These are phyloP conservation scores for Mesocricetus auratus DNA, from an alignment of 2,113 vertebrate genomes.

Conservation along the genomic window DNA sequence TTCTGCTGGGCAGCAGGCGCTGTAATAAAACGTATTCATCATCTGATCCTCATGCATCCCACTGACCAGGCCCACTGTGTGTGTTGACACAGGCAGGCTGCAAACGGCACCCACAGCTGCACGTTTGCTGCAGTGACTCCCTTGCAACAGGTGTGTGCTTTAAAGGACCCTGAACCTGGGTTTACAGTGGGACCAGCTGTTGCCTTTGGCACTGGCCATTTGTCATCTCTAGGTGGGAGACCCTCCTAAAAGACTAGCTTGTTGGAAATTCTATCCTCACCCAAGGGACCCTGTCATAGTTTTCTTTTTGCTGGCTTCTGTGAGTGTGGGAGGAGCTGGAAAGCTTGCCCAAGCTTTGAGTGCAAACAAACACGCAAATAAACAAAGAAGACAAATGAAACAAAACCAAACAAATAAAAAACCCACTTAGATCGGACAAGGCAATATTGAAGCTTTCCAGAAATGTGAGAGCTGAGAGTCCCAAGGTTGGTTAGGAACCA, in stretches of 20 bases:
- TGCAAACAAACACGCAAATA: neutral
- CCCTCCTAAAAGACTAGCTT: neutral
- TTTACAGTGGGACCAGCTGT: slow-evolving; percentile 39
- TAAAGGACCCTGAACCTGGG: slow-evolving; percentile 43
- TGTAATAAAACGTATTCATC: neutral
- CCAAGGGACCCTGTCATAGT: neutral
- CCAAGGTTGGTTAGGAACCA: neutral
- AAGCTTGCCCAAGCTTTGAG: slow-evolving; percentile 57
- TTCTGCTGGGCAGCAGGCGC: neutral
- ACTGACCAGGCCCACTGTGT: slow-evolving; percentile 2
- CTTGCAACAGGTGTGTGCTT: slow-evolving; percentile 66
- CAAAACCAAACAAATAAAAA: neutral
- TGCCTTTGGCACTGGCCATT: neutral
- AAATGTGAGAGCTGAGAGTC: neutral
- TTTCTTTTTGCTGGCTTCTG: slow-evolving; percentile 26
- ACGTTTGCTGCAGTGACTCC: neutral
- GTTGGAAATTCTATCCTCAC: slow-evolving; percentile 44
- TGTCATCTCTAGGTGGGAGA: neutral
- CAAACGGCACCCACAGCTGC: slow-evolving; percentile 32
- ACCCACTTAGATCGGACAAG: neutral
- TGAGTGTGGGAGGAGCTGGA: neutral
- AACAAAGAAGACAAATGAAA: neutral
- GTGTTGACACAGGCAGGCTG: neutral
- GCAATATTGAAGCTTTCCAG: neutral
- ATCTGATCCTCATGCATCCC: neutral